Conservation (phyloP, 1,140 invertebrate genomes). For the Cydia splendana region DNA sequence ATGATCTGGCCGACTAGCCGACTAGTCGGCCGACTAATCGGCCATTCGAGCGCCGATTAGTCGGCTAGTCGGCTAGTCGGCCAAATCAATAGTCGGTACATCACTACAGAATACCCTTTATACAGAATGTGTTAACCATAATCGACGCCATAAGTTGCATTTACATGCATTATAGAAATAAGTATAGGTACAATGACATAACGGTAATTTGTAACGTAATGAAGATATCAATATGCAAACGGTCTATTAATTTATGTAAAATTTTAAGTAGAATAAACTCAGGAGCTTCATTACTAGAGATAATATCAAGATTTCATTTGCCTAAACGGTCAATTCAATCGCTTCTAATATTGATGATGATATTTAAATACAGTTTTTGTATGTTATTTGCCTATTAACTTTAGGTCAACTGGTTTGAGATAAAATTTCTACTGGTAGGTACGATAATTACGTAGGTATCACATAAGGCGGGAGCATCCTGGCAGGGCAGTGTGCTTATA, state of each 20-base stretch:
- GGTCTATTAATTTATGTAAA: background rate
- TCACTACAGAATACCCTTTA: too few species aligned
- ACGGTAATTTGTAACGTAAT: slow-evolving; percentile 27
- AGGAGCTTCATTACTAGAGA: background rate
- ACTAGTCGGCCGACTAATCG: too few species aligned
- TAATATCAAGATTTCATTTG: background rate
- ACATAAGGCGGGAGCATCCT: background rate
- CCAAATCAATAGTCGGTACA: too few species aligned
- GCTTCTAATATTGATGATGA: background rate
- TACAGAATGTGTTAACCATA: background rate
- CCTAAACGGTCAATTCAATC: background rate
- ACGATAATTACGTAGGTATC: background rate
- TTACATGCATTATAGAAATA: slow-evolving; percentile 11
- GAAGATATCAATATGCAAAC: slow-evolving; percentile 24
- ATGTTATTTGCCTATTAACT: background rate
- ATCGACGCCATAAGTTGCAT: slow-evolving; percentile 4
- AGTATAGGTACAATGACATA: background rate
- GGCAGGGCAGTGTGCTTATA: slow-evolving; percentile 10
- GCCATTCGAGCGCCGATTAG: too few species aligned
- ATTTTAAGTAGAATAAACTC: background rate
- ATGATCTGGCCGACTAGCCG: too few species aligned
- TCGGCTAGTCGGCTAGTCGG: too few species aligned
- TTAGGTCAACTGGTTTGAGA: background rate
- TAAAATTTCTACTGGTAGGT: too few species aligned
- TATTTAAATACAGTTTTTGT: background rate